Percentiles rank a stretch among this genome's conserved stretches.
Conservation (phyloP, 1,140 invertebrate species). For the Cotesia vestalis region DNA sequence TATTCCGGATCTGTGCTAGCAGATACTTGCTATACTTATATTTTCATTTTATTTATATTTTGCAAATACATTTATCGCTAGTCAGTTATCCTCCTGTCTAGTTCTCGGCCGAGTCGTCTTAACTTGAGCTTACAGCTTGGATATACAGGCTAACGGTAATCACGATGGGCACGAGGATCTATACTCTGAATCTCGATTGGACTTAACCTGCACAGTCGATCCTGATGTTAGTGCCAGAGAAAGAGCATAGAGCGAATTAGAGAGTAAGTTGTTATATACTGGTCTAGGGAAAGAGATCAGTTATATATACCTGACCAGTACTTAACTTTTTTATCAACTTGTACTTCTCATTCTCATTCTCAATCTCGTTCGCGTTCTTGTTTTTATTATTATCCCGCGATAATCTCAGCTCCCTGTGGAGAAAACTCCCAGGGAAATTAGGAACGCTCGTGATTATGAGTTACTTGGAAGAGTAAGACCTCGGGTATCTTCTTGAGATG, state of each 20-base stretch:
- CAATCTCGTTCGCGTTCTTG: not conserved
- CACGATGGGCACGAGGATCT: slow-evolving; percentile 24
- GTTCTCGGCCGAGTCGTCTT: not conserved
- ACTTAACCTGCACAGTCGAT: not conserved
- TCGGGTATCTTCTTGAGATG: not conserved
- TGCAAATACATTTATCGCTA: not conserved
- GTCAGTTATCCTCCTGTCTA: not conserved
- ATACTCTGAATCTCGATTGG: not conserved
- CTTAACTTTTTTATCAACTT: not conserved
- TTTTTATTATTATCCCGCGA: not conserved
- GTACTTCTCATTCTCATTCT: not conserved
- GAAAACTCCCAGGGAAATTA: slow-evolving; percentile 4
- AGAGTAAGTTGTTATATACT: no score
- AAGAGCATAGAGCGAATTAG: no score
- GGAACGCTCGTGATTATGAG: slow-evolving; percentile 11
- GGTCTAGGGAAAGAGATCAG: not conserved
- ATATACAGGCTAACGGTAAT: slow-evolving; percentile 18
- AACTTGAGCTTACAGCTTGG: no score
- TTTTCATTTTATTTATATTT: slow-evolving; percentile 1
- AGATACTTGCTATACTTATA: not conserved
- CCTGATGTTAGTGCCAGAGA: no score
- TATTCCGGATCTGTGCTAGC: not conserved
- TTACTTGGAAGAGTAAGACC: slow-evolving; percentile 3
- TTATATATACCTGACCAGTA: not conserved
- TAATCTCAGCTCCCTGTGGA: not conserved